phyloP scores from a whole-genome alignment of 2,113 vertebrate genomes.

The Parus major region DNA sequence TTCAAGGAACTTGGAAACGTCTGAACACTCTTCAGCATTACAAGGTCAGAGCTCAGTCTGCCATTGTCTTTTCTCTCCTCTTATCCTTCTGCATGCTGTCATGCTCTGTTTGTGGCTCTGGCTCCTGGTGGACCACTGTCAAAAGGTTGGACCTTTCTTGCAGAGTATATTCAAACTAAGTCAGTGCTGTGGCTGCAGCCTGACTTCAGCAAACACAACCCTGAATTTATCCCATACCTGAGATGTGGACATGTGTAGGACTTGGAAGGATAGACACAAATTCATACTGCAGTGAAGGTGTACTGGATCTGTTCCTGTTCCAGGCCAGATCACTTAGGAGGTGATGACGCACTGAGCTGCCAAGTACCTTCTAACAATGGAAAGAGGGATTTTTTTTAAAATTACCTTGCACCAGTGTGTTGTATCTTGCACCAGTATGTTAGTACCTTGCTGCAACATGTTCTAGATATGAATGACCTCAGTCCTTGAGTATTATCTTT shows the following conservation, averaged over 20 bases:
- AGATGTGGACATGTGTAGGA: neutral
- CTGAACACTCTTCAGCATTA: slow-evolving; percentile 97
- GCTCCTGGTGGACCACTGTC: neutral
- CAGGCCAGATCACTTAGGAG: neutral
- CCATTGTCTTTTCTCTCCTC: neutral
- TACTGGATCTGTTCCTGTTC: neutral
- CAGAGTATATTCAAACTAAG: neutral
- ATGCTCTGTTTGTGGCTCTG: neutral
- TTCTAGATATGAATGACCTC: neutral
- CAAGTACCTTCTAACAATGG: neutral
- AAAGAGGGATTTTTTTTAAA: neutral
- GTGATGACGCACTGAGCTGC: neutral
- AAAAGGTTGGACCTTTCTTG: neutral
- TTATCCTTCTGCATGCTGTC: neutral
- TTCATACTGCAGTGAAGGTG: neutral
- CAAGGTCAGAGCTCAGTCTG: slow-evolving; percentile 80
- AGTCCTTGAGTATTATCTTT: neutral
- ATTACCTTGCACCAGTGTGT: neutral
- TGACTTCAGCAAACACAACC: neutral
- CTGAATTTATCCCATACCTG: neutral
- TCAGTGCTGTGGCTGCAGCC: neutral
- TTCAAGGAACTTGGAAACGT: slow-evolving; percentile 95
- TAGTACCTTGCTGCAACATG: neutral
- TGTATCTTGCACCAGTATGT: neutral
- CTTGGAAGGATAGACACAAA: neutral